Evolutionary conservation across 2,113 vertebrate genomes (phyloP), one percentile per base, ranked within the genome.

Genomic region (Sisor rabdophorus): DNA sequence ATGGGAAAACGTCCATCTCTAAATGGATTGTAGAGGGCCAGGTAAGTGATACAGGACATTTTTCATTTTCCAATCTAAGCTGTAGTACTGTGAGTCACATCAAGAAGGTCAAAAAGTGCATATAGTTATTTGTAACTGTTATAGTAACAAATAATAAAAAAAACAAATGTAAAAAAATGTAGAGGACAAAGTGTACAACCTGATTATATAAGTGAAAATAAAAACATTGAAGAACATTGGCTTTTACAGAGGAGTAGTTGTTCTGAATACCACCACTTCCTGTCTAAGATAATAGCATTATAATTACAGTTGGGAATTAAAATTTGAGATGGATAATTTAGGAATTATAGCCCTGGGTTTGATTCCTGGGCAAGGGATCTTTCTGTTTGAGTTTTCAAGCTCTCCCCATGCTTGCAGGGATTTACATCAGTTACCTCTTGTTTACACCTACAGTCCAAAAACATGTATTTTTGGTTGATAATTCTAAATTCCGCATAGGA

Each of bases 21-120:
- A 92, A 92, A 72, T 95, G 94, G 94, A 89, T 94, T 74, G 91
- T 95, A 0, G 93, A 95, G 79, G 94, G 93, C 1, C 94, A 95
- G 93, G 94, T 95, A 80, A 0, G 86, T 32, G 56, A 0, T 80
- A 16, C 7, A 75, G 28, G 40, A 54, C 16, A 15, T 60, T 60
- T 7, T 59, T 60, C 11, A 50, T 68, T 52, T 50, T 68, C 40
- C 36, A 16, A 16, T 68, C 44, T 28, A 5, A 10, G 16, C 9
- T 68, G 26, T 68, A 28, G 48, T 26, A 40, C 4, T 40, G 11
- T 1, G 36, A 44, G 20, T 64, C 13, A 9, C 17, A 32, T 61
- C 20, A 36, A n/a, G 60, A 17, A 28, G 28, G 58, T 10, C 58
- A 28, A 59, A 59, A 6, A 8, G 9, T 36, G 3, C 30, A 63